Conservation (phyloP, 2,797 vertebrate species). For the Vespertilio murinus region DNA sequence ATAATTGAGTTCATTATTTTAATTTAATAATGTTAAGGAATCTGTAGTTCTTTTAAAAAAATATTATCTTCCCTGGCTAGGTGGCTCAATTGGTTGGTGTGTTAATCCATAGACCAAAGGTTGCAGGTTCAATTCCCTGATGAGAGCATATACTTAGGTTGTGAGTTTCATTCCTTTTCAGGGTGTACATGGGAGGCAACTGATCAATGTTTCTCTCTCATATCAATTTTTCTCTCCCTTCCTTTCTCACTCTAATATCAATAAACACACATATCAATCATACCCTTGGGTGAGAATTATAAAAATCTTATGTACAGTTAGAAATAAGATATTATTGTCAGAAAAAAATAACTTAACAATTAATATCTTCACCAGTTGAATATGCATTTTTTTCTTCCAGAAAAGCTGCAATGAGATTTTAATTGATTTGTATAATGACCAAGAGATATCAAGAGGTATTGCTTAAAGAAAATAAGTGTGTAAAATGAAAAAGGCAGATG, state of each 20-base stretch:
- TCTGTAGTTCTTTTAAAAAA: background rate
- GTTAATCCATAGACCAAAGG: background rate
- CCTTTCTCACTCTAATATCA: background rate
- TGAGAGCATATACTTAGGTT: background rate
- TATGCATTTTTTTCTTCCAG: background rate
- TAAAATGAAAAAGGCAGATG: background rate
- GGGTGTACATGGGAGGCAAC: background rate
- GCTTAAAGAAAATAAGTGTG: background rate
- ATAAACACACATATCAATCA: background rate
- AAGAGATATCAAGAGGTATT: slow-evolving; percentile 10
- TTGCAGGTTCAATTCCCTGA: background rate
- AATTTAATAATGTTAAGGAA: background rate
- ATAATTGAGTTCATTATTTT: background rate
- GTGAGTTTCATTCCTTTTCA: background rate
- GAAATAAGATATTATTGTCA: background rate
- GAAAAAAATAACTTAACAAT: background rate
- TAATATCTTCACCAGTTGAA: background rate
- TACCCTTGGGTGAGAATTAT: background rate
- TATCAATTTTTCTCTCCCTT: background rate
- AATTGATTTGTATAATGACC: background rate
- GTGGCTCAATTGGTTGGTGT: background rate
- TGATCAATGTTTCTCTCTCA: background rate
- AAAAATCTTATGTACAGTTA: background rate
- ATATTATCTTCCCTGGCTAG: background rate
- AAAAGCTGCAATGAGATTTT: slow-evolving; percentile 6